Base-by-base conservation (phyloP, 2,797 vertebrate genomes). In the Coranthus polyacanthus region DNA sequence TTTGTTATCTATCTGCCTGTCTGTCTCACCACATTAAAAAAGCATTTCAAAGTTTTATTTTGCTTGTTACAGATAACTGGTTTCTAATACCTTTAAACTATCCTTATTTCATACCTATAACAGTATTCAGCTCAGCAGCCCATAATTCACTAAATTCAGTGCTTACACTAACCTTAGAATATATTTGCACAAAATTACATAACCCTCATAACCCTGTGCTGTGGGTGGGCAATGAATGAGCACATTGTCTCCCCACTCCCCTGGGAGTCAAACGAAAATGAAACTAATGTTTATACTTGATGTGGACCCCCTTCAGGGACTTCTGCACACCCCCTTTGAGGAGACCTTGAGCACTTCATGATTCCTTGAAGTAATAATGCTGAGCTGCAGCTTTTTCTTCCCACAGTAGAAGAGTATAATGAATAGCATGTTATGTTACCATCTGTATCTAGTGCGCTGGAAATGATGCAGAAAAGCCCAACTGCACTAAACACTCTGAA, bases 381-480 rank as follows among this genome's bases (percentile, higher is more conserved):
- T 34, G 42, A 68, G 49, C 47, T 53, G 9, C 29, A 47, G 11
- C 21, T 11, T 22, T 49, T 58, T 46, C 43, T 26, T 6, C 20
- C 57, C 63, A 37, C 63, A 64, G 49, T 29, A 58, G 66, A 41
- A 60, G 70, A 34, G 18, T 57, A 3, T 75, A 68, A 76, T 83
- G 53, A 85, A 79, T 47, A 77, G 67, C 43, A 52, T 78, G 59
- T 87, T 55, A 67, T 86, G 75, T 89, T 61, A 58, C 79, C 80
- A 70, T 92, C 78, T 88, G 79, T 83, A 72, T 87, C 70, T 87
- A 93, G 90, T 91, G 89, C 79, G 67, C 87, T 85, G 91, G 83
- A 72, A 91, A 89, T 65, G 89, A 93, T 83, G 86, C 90, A 72
- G 89, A 90, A 68, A 92, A 89, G 72, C 74, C 79, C 75, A 92